phyloP scores from a whole-genome alignment of 2,113 vertebrate species.

The Microtus ochrogaster region DNA sequence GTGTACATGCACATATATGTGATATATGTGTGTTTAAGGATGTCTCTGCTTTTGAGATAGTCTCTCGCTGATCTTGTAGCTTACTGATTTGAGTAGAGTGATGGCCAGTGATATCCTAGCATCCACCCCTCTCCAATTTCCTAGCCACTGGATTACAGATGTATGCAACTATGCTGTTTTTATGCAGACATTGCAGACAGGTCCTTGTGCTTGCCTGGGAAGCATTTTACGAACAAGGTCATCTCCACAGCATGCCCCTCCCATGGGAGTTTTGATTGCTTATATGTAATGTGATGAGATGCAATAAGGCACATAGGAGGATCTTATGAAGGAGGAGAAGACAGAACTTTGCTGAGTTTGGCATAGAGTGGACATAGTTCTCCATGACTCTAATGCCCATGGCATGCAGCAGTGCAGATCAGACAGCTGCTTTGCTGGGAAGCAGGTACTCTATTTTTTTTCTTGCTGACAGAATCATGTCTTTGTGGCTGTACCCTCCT shows the following conservation, averaged over 20 bases:
- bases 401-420: neutral
- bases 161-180: neutral
- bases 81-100: neutral
- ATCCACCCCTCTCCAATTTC: neutral
- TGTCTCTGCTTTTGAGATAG: neutral
- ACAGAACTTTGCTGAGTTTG: neutral
- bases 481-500: neutral
- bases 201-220: neutral
- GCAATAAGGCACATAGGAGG: neutral
- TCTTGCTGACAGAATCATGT: neutral
- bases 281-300: neutral
- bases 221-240: neutral
- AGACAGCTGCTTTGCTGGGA: neutral
- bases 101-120: neutral
- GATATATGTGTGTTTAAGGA: neutral
- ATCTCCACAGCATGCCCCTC: neutral
- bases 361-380: neutral
- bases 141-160: no score
- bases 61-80: neutral
- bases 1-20: neutral
- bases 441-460: neutral
- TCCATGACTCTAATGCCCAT: neutral
- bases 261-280: neutral
- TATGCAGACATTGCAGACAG: neutral
- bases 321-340: neutral